Base-by-base conservation (phyloP, 2,888 invertebrate genomes). In the Diarsia rubi region DNA sequence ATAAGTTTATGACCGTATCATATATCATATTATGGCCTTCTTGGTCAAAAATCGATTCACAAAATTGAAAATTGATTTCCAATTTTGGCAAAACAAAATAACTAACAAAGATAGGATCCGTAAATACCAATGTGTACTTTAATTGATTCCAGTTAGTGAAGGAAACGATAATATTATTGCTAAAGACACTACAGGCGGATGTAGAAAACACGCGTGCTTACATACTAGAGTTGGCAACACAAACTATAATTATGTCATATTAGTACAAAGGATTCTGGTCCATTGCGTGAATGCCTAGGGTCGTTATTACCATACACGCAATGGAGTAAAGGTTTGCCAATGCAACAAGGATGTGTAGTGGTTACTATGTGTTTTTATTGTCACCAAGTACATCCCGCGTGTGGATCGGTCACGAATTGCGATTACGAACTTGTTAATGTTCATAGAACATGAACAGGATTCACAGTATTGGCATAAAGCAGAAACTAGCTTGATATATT, bases 341-440 rank as follows among this genome's bases (percentile, higher is more conserved):
- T 84, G 79, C 86, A 90, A 93, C 92, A 92, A 93, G 93, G 94
- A 94, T 94, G 90, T 92, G 84, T 85, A 90, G 87, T 86, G 77
- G 87, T 90, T 87, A 83, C 87, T 86, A 83, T 86, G 85, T 84
- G 84, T 88, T 90, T 89, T 91, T 90, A 79, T 81, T 88, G 87
- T 92, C 91, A 90, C 90, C 90, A 88, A 85, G 87, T 82, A 83
- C 82, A 85, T 86, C 84, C 82, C 76, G 84, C 92, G 91, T 91
- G 92, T 88, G 78, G 79, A 85, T 89, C 81, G 71, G 93, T 94
- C 94, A 94, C 93, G 94, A 94, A 83, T 88, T 82, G 75, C 73
- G 75, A 78, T 71, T 86, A 86, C 65, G 69, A 73, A 68, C 49
- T 68, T 37, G 66, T 78, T 80, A 76, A 82, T 79, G 77, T 66